Conservation (phyloP, 2,797 vertebrate species). For the Tachyglossus aculeatus region DNA sequence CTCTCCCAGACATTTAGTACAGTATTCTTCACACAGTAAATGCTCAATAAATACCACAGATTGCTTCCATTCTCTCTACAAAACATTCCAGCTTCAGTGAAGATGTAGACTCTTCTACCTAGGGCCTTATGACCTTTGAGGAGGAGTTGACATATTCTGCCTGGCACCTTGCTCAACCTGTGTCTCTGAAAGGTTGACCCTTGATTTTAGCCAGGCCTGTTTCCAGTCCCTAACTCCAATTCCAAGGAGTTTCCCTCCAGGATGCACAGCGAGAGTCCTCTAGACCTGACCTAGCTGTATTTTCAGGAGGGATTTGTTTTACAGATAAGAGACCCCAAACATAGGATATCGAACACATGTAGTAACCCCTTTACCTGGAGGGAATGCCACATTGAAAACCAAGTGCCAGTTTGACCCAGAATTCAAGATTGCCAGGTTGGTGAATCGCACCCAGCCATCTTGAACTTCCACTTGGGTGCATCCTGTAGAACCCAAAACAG, state of each 20-base stretch:
- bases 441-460: slow-evolving; percentile 72
- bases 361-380: slow-evolving; percentile 67
- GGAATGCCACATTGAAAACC: slow-evolving; percentile 71
- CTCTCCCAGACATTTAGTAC: no score
- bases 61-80: no score
- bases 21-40: no score
- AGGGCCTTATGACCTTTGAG: no score
- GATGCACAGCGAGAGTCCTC: background rate
- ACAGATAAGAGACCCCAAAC: background rate
- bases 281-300: background rate
- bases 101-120: no score
- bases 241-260: background rate
- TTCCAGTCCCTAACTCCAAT: no score
- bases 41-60: no score
- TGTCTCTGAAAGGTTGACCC: background rate
- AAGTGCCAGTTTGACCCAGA: slow-evolving; percentile 70
- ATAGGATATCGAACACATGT: background rate
- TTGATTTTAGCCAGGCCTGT: no score
- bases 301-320: background rate
- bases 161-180: background rate
- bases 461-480: slow-evolving; percentile 58
- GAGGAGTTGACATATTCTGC: no score
- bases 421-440: slow-evolving; percentile 65
- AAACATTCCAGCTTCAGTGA: no score
- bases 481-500: slow-evolving; percentile 55